Percentiles rank a stretch among this genome's conserved stretches.
Conservation (phyloP, 2,797 vertebrate species). For the Crenichthys baileyi region DNA sequence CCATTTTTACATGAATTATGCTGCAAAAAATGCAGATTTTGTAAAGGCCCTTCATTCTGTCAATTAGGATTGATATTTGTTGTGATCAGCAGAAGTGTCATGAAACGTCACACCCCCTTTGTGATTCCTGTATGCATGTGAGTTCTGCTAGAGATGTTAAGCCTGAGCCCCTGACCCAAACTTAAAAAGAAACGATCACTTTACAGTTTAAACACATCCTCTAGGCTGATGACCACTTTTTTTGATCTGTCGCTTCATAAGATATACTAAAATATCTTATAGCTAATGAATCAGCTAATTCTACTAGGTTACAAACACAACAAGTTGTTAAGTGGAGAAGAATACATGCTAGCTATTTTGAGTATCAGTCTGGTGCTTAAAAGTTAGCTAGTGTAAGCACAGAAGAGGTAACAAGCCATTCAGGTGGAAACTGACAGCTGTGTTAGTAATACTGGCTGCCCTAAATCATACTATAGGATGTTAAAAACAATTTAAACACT, state of each 20-base stretch:
- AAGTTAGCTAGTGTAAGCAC: not conserved
- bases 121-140: not conserved
- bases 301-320: not conserved
- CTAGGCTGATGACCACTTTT: not conserved
- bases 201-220: not conserved
- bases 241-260: not conserved
- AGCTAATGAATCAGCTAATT: not conserved
- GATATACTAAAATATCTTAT: not conserved
- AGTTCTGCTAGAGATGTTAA: not conserved
- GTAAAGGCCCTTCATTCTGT: constrained; percentile 16
- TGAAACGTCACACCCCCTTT: not conserved
- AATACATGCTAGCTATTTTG: not conserved
- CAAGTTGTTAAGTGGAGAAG: not conserved
- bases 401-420: not conserved
- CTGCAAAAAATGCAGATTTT: constrained; percentile 10
- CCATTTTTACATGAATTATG: constrained; percentile 15
- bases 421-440: not conserved
- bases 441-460: too few relatives aligned
- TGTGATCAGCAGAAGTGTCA: constrained; percentile 21
- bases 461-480: too few relatives aligned
- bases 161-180: not conserved
- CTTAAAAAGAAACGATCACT: not conserved
- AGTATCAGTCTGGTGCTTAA: not conserved
- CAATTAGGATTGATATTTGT: not conserved
- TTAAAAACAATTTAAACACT: not conserved